Percentiles rank a stretch among this genome's conserved stretches.
phyloP scores from a whole-genome alignment of 2,113 vertebrate species.

The Gracilinanus agilis region DNA sequence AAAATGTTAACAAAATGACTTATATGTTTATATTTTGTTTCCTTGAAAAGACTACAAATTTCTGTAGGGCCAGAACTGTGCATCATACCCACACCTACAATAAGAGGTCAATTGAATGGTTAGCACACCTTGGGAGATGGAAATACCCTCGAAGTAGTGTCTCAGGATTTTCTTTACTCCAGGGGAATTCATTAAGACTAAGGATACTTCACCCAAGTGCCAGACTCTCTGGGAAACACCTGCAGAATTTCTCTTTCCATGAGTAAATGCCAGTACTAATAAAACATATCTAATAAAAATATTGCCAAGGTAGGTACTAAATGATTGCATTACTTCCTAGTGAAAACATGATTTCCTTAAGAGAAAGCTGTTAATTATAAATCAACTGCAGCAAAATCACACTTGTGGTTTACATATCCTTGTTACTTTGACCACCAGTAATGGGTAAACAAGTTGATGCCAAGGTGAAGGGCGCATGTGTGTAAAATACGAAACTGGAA shows the following conservation, averaged over 20 bases:
- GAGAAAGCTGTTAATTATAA: constrained; percentile 70
- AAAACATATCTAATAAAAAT: constrained; percentile 29
- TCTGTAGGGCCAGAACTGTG: not conserved
- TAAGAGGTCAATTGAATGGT: not conserved
- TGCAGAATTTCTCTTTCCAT: constrained; percentile 43
- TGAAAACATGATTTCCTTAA: constrained; percentile 60
- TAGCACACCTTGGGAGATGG: constrained; percentile 44
- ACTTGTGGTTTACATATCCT: constrained; percentile 62
- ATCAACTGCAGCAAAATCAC: constrained; percentile 53
- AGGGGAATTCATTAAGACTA: constrained; percentile 64
- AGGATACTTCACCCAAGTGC: constrained; percentile 58
- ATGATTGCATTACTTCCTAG: constrained; percentile 54
- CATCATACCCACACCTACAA: not conserved
- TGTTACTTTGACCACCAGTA: not conserved
- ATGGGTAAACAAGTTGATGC: not conserved
- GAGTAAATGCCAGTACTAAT: constrained; percentile 45
- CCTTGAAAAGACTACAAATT: not conserved
- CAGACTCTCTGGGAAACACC: constrained; percentile 69
- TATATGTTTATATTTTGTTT: not conserved
- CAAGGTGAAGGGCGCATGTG: not conserved
- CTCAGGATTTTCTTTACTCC: constrained; percentile 63
- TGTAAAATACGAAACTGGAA: constrained; percentile 1
- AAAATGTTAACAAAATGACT: not conserved
- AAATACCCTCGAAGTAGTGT: constrained; percentile 52
- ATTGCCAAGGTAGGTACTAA: constrained; percentile 28